Evolutionary conservation across 1,140 invertebrate genomes (phyloP).

Genomic region (Caerostris extrusa): DNA sequence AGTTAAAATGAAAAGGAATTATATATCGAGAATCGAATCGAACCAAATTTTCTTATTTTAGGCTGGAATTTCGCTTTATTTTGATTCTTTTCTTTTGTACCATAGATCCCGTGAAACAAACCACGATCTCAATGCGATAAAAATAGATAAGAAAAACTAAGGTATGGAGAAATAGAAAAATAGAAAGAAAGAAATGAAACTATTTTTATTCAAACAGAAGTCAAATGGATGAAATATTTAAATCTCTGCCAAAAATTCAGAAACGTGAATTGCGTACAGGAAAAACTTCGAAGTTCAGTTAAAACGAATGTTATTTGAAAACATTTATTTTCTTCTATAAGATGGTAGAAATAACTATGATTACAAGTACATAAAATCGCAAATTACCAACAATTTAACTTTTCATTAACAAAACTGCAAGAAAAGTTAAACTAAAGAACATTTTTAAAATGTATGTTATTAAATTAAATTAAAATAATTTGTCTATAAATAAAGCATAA

Average conservation of each 20-base stretch:
- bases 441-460: too few species aligned
- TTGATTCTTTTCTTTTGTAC: not conserved
- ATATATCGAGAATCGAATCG: not conserved
- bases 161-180: too few species aligned
- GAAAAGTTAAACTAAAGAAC: too few species aligned
- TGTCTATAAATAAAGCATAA: too few species aligned
- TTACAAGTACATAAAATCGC: too few species aligned
- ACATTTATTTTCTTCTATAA: not conserved
- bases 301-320: not conserved
- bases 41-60: not conserved
- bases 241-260: slow-evolving; percentile 2
- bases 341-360: too few species aligned
- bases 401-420: too few species aligned
- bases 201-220: not conserved
- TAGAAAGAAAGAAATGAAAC: not conserved
- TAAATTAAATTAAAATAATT: too few species aligned
- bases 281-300: not conserved
- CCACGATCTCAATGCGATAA: slow-evolving; percentile 30
- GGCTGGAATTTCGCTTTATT: not conserved
- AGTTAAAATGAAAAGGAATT: not conserved
- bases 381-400: too few species aligned
- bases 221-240: slow-evolving; percentile 58
- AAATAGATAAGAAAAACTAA: slow-evolving; percentile 3
- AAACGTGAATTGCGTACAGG: not conserved
- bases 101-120: not conserved